These are phyloP conservation scores for Morpho deidamia DNA, from an alignment of 2,888 invertebrate genomes.

Conservation along the genomic window DNA sequence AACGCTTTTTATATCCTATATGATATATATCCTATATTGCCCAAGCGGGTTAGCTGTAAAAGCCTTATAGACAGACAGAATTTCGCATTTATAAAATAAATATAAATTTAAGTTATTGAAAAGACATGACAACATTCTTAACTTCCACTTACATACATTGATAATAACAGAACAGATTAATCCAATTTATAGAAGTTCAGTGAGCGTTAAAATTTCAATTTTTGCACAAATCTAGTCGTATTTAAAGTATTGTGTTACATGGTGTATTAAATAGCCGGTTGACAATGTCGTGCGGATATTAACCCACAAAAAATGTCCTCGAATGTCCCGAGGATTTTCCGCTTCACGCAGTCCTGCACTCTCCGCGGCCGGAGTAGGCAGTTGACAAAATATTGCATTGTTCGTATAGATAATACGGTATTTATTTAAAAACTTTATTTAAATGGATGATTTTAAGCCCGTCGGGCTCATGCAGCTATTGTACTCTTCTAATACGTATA, in stretches of 20 bases:
- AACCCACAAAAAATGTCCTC: constrained; percentile 77
- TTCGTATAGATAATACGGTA: constrained; percentile 75
- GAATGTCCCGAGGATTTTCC: constrained; percentile 77
- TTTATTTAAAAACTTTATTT: constrained; percentile 79
- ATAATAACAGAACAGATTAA: constrained; percentile 46
- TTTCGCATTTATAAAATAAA: no score
- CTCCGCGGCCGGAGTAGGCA: constrained; percentile 68
- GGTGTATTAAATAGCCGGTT: constrained; percentile 76
- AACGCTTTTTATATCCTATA: no score
- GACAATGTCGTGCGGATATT: constrained; percentile 78
- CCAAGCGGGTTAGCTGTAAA: no score
- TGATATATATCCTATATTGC: no score
- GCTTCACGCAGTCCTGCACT: constrained; percentile 75
- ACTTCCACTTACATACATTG: constrained; percentile 6
- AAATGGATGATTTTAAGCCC: constrained; percentile 77
- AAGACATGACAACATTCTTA: neutral
- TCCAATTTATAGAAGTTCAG: constrained; percentile 67
- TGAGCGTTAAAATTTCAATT: constrained; percentile 71
- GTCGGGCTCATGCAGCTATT: constrained; percentile 64
- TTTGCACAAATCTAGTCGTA: constrained; percentile 77
- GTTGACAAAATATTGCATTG: constrained; percentile 79
- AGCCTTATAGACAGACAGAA: no score
- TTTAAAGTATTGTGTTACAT: constrained; percentile 77
- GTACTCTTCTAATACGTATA: constrained; percentile 62
- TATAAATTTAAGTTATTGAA: neutral